These are phyloP conservation scores for Endotricha flammealis DNA, from an alignment of 2,888 invertebrate species.

Conservation along the genomic window DNA sequence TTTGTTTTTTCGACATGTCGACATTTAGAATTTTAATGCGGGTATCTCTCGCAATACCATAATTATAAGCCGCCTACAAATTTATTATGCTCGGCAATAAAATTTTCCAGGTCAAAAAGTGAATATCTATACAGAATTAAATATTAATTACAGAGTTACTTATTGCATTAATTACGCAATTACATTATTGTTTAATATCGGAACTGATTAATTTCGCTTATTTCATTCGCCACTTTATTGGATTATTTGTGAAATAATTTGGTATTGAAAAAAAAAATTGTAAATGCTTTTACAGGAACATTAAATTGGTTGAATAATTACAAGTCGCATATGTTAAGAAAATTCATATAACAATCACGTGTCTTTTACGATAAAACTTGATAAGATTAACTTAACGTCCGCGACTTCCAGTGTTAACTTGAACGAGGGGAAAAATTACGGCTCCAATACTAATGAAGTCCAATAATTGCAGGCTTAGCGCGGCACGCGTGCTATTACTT, in stretches of 20 bases:
- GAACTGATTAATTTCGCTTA: neutral
- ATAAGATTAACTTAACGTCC: conserved; percentile 13
- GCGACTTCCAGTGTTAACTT: conserved; percentile 34
- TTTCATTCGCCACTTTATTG: no score
- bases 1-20: conserved; percentile 39
- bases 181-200: conserved; percentile 2
- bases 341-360: no score
- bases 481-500: conserved; percentile 50
- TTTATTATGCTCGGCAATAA: no score
- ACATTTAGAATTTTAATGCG: conserved; percentile 19
- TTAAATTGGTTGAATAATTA: no score
- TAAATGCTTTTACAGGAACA: no score
- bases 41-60: conserved; percentile 15
- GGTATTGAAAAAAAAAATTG: no score
- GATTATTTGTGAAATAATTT: no score
- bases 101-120: conserved; percentile 5
- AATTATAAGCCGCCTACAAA: conserved; percentile 12
- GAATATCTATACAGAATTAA: conserved; percentile 8
- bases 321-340: no score
- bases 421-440: conserved; percentile 42
- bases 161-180: conserved; percentile 6
- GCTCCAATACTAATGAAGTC: conserved; percentile 50
- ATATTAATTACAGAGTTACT: conserved; percentile 6
- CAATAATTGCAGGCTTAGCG: conserved; percentile 57
- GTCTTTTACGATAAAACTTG: no score